Percentiles rank a stretch among this genome's conserved stretches.
phyloP scores from a whole-genome alignment of 1,140 invertebrate genomes.

The Anastrepha ludens region DNA sequence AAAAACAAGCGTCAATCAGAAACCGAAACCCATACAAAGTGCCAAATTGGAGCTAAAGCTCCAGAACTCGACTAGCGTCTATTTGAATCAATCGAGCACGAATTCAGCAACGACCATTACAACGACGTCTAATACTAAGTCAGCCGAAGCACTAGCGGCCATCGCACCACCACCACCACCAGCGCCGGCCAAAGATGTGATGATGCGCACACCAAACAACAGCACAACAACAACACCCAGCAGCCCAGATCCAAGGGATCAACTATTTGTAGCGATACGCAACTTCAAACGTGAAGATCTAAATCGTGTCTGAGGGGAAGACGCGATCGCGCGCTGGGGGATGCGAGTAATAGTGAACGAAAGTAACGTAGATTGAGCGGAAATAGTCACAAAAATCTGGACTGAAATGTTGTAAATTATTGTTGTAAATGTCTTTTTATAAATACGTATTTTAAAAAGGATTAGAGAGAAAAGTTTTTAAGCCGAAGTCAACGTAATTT shows the following conservation, averaged over 20 bases:
- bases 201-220: slow-evolving; percentile 60
- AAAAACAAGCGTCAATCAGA: slow-evolving; percentile 20
- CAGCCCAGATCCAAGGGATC: slow-evolving; percentile 78
- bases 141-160: slow-evolving; percentile 35
- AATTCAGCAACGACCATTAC: slow-evolving; percentile 45
- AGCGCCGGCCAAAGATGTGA: slow-evolving; percentile 74
- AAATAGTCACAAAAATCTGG: slow-evolving; percentile 28
- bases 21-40: slow-evolving; percentile 59
- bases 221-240: slow-evolving; percentile 62
- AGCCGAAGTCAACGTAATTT: slow-evolving; percentile 48
- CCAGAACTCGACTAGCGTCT: slow-evolving; percentile 50
- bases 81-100: slow-evolving; percentile 55
- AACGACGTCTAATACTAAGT: slow-evolving; percentile 14
- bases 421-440: slow-evolving; percentile 46
- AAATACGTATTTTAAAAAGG: slow-evolving; percentile 28
- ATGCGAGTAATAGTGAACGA: neutral
- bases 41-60: slow-evolving; percentile 65
- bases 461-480: slow-evolving; percentile 20
- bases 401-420: slow-evolving; percentile 42
- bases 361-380: neutral
- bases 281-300: slow-evolving; percentile 76
- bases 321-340: neutral
- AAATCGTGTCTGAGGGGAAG: slow-evolving; percentile 61
- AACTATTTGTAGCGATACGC: slow-evolving; percentile 83
- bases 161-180: slow-evolving; percentile 73